Percentiles rank a stretch among this genome's conserved stretches.
phyloP scores from a whole-genome alignment of 2,797 vertebrate species.

The Lerista edwardsae region DNA sequence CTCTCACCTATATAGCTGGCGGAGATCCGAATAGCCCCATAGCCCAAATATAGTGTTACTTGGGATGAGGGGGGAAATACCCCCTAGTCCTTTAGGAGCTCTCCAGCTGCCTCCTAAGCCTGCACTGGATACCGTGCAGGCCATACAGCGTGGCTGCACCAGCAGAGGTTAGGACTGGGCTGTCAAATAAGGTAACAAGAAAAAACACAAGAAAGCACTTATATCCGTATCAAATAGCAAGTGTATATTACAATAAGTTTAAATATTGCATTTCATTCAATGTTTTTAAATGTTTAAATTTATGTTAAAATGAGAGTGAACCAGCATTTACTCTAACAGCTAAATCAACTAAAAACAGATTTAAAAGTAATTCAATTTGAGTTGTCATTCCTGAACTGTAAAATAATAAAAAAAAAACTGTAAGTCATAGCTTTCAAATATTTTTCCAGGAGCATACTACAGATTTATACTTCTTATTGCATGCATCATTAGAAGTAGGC shows the following conservation, averaged over 20 bases:
- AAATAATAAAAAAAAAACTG: conserved; percentile 54
- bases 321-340: conserved; percentile 25
- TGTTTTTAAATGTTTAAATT: conserved; percentile 36
- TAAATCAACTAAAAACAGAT: conserved; percentile 38
- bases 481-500: conserved; percentile 63
- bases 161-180: too few relatives aligned
- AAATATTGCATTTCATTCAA: conserved; percentile 36
- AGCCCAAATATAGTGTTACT: too few relatives aligned
- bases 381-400: conserved; percentile 53
- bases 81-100: too few relatives aligned
- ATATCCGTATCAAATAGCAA: background rate
- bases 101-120: too few relatives aligned
- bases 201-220: background rate
- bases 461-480: conserved; percentile 71
- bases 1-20: too few relatives aligned
- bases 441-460: conserved; percentile 59
- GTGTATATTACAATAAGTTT: conserved; percentile 21
- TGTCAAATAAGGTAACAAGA: background rate
- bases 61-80: too few relatives aligned
- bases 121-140: too few relatives aligned
- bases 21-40: too few relatives aligned
- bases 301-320: conserved; percentile 37
- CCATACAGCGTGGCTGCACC: too few relatives aligned
- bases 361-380: conserved; percentile 44
- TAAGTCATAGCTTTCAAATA: conserved; percentile 41